Evolutionary conservation across 1,140 invertebrate species (phyloP), one percentile per base, ranked within the genome.

Genomic region (Mya arenaria): DNA sequence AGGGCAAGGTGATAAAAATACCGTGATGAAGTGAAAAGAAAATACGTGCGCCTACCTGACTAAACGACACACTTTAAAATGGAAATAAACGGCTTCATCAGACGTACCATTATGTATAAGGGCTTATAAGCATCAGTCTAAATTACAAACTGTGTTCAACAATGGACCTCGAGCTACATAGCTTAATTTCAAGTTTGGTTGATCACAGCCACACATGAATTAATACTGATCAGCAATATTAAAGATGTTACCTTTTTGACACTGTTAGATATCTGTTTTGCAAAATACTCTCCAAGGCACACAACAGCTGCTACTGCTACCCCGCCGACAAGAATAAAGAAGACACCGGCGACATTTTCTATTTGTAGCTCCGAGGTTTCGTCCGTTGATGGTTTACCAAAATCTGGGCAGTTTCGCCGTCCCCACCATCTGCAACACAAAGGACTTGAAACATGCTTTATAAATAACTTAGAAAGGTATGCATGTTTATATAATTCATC

Each of bases 321-420:
- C 58, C 94, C 98, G 23, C 96, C 97, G 86, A 99, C 97, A 25
- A 99, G 94, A 89, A 99, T 99, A 94, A 99, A 99, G 94, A 99
- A 99, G 89, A 99, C 98, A 23, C 98, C 98, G 19, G 98, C 98
- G 0, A 99, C 97, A 94, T 99, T 99, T 90, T 97, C 98, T 58
- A 99, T 93, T 62, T 98, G 98, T 83, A 99, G 94, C 88, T 89
- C 90, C 10, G 89, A 87, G 0, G 91, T 91, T 30, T 90, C 89
- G 23, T 90, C 90, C 3, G 89, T 84, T 15, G 88, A 86, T 1
- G 88, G 83, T 32, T 89, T 90, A 34, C 83, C 73, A 25, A 87
- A 75, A 78, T 90, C 88, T 5, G 88, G 88, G 56, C 90, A 91
- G n/a, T 82, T 85, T 34, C 87, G 48, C 17, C 72, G 72, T 3